phyloP scores from a whole-genome alignment of 2,888 invertebrate genomes.

The Dascillus cervinus region DNA sequence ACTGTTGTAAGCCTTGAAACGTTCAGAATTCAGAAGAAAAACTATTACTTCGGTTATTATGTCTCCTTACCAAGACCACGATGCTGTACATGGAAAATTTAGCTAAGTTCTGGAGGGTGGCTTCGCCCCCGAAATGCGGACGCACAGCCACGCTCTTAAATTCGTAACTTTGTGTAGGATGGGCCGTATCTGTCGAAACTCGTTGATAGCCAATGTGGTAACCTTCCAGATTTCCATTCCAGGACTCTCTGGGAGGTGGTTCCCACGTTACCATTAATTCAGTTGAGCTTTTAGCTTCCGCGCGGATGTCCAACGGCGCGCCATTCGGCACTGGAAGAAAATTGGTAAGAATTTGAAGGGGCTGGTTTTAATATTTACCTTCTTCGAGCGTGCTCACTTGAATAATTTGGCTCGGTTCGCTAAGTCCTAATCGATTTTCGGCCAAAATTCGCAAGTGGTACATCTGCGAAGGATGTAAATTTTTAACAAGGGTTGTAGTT shows the following conservation, averaged over 20 bases:
- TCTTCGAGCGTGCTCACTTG: constrained; percentile 82
- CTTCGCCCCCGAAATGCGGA: constrained; percentile 63
- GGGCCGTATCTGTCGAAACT: constrained; percentile 36
- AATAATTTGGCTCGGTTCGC: constrained; percentile 77
- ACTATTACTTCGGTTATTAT: neutral
- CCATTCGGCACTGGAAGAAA: constrained; percentile 61
- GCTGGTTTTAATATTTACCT: constrained; percentile 41
- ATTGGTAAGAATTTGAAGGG: neutral
- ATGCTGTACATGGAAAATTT: constrained; percentile 76
- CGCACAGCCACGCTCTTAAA: constrained; percentile 71
- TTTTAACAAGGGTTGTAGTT: constrained; percentile 70
- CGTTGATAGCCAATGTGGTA: constrained; percentile 83
- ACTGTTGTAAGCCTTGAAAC: constrained; percentile 73
- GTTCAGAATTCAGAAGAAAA: neutral
- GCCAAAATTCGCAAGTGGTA: constrained; percentile 86
- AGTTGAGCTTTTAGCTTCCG: constrained; percentile 77
- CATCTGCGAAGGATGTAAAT: constrained; percentile 75
- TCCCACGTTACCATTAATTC: constrained; percentile 82
- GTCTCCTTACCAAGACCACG: constrained; percentile 58
- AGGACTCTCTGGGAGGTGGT: constrained; percentile 75
- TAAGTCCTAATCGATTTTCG: constrained; percentile 80
- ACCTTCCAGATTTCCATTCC: constrained; percentile 82
- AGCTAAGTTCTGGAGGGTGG: constrained; percentile 60
- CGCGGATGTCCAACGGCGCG: constrained; percentile 71
- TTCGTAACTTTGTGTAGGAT: constrained; percentile 53